Conservation (phyloP, 1,140 invertebrate species). For the Marisa cornuarietis region DNA sequence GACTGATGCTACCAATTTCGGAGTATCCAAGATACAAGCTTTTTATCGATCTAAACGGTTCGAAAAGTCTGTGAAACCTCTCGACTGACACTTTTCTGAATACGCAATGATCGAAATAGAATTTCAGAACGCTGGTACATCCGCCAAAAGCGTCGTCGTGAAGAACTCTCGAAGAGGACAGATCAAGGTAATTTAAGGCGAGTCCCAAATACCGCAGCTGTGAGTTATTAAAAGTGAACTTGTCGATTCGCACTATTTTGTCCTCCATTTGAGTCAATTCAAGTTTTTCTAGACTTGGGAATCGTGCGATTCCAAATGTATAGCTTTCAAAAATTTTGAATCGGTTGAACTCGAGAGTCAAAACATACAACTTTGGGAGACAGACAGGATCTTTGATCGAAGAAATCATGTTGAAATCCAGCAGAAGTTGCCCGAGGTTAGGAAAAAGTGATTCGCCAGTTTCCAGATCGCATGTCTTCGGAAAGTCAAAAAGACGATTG, state of each 20-base stretch:
- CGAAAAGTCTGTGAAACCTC: background rate
- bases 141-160: slow-evolving; percentile 3
- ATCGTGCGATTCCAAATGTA: background rate
- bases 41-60: background rate
- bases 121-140: background rate
- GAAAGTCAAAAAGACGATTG: slow-evolving; percentile 2
- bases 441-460: background rate
- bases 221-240: slow-evolving; percentile 13
- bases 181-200: background rate
- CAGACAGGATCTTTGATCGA: background rate
- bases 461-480: background rate
- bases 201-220: background rate
- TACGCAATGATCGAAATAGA: background rate
- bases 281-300: background rate
- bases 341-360: background rate
- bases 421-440: background rate
- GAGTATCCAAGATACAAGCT: background rate
- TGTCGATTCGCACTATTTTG: background rate
- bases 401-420: slow-evolving; percentile 5
- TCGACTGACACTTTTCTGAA: background rate
- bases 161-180: background rate
- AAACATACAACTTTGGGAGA: background rate
- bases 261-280: background rate
- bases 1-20: background rate
- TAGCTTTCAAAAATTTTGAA: background rate